phyloP scores from a whole-genome alignment of 1,140 invertebrate species.

The Penaeus chinensis region DNA sequence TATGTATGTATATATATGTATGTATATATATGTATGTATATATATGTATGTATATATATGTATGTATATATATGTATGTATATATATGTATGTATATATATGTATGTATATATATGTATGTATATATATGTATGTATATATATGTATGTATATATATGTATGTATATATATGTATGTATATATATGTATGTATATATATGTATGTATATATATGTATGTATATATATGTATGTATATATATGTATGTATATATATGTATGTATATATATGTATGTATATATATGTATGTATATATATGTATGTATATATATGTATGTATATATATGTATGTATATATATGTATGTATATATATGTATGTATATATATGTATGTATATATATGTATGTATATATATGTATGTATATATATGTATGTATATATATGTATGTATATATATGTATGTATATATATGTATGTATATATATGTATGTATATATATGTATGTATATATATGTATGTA shows the following conservation, averaged over 20 bases:
- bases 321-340: slow-evolving; percentile 10
- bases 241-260: background rate
- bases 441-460: slow-evolving; percentile 7
- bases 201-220: slow-evolving; percentile 10
- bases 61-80: slow-evolving; percentile 1
- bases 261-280: slow-evolving; percentile 18
- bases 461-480: slow-evolving; percentile 1
- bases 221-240: slow-evolving; percentile 7
- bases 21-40: slow-evolving; percentile 5
- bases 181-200: slow-evolving; percentile 1
- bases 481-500: slow-evolving; percentile 13
- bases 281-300: slow-evolving; percentile 1
- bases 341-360: slow-evolving; percentile 2
- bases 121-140: slow-evolving; percentile 5
- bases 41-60: slow-evolving; percentile 13
- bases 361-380: slow-evolving; percentile 10
- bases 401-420: slow-evolving; percentile 1
- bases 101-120: slow-evolving; percentile 1
- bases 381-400: slow-evolving; percentile 7
- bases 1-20: slow-evolving; percentile 2
- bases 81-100: slow-evolving; percentile 10
- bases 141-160: slow-evolving; percentile 10
- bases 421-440: slow-evolving; percentile 10
- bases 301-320: slow-evolving; percentile 5
- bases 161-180: slow-evolving; percentile 8